phyloP scores from a whole-genome alignment of 1,140 invertebrate genomes.

The Trypoxylus dichotomus region DNA sequence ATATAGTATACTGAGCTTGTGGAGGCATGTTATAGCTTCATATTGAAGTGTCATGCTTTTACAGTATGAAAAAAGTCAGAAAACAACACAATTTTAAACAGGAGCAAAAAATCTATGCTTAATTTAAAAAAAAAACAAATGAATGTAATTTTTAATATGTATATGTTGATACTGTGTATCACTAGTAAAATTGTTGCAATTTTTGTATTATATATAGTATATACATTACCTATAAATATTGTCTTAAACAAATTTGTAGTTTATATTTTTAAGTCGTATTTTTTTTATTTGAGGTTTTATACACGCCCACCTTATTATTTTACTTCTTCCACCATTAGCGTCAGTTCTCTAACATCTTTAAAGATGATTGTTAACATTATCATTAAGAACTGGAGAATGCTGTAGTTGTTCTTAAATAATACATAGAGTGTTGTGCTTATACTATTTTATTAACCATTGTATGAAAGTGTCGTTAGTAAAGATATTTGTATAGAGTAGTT shows the following conservation, averaged over 20 bases:
- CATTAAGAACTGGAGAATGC: neutral
- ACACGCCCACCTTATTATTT: neutral
- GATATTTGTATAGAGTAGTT: constrained; percentile 4
- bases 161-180: constrained; percentile 54
- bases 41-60: constrained; percentile 44
- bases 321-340: neutral
- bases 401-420: neutral
- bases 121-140: constrained; percentile 13
- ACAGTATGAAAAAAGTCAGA: constrained; percentile 33
- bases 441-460: constrained; percentile 13
- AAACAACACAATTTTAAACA: constrained; percentile 34
- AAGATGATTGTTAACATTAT: neutral
- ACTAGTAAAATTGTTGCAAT: constrained; percentile 55
- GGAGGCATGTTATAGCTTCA: constrained; percentile 40
- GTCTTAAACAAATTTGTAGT: neutral
- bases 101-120: constrained; percentile 6
- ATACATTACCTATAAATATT: constrained; percentile 19
- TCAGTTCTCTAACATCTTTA: neutral
- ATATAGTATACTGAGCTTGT: constrained; percentile 23
- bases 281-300: neutral
- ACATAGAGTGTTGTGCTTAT: constrained; percentile 16
- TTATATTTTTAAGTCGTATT: neutral
- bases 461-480: neutral
- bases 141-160: constrained; percentile 42
- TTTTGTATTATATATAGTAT: constrained; percentile 44